A percentile compares a stretch with the other conserved stretches of the same genome.
These are phyloP conservation scores for Nesidiocoris tenuis DNA, from an alignment of 2,888 invertebrate species.

Conservation along the genomic window DNA sequence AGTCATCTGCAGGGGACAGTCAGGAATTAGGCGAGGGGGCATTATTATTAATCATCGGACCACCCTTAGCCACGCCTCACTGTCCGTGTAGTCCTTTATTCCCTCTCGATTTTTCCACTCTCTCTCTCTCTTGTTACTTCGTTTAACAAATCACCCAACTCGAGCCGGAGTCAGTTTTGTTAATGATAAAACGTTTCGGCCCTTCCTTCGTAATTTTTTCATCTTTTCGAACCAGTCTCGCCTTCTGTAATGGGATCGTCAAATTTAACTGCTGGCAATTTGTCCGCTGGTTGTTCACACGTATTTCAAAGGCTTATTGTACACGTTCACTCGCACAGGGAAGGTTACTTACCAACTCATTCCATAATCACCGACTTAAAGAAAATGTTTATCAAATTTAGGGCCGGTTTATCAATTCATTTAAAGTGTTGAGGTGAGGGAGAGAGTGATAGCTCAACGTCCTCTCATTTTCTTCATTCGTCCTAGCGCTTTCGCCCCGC, in stretches of 20 bases:
- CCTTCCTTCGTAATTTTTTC: neutral
- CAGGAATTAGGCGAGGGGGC: conserved; percentile 13
- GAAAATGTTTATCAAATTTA: no score
- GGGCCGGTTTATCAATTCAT: no score
- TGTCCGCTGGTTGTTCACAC: neutral
- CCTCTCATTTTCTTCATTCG: no score
- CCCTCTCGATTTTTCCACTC: neutral
- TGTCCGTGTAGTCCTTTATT: conserved; percentile 15
- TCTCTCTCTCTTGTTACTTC: neutral
- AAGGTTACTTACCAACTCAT: no score
- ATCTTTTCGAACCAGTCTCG: neutral
- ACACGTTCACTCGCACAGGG: no score
- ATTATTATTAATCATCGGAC: conserved; percentile 34
- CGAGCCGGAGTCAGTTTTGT: neutral
- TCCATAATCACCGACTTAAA: no score
- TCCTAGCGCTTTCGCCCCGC: no score
- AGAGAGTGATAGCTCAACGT: no score
- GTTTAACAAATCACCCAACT: neutral
- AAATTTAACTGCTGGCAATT: neutral
- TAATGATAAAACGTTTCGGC: neutral
- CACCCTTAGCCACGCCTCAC: conserved; percentile 29
- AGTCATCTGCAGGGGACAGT: neutral
- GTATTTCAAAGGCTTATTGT: neutral
- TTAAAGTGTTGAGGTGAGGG: no score
- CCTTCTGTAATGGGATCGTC: neutral